Evolutionary conservation across 2,113 vertebrate species (phyloP).

Genomic region (Baryphthengus martii): DNA sequence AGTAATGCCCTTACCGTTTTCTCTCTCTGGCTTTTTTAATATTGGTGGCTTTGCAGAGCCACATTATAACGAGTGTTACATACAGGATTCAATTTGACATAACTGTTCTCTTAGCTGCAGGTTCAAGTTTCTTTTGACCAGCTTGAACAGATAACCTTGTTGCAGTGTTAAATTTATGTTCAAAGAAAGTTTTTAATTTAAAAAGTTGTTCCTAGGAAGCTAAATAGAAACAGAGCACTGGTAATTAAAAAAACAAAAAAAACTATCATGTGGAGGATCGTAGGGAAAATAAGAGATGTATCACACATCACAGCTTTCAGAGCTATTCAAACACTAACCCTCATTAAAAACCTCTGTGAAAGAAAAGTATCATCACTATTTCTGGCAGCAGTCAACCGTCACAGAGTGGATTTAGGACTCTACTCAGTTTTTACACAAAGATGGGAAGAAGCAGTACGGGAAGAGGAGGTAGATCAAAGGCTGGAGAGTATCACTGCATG

Average conservation of each 20-base stretch:
- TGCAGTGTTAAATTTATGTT: neutral
- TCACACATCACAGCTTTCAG: neutral
- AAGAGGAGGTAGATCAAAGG: neutral
- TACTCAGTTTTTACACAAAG: neutral
- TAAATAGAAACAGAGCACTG: neutral
- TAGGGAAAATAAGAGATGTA: neutral
- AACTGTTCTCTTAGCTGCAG: neutral
- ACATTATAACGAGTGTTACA: fast-evolving
- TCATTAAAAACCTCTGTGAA: neutral
- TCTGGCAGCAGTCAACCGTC: neutral
- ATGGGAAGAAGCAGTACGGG: neutral
- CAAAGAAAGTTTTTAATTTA: neutral
- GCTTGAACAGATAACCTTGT: neutral
- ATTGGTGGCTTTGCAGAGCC: neutral
- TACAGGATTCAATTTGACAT: neutral
- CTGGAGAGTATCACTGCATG: neutral
- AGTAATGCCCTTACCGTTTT: neutral
- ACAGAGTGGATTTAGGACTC: neutral
- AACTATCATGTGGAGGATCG: fast-evolving
- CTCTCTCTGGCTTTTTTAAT: neutral
- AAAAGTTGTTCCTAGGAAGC: neutral
- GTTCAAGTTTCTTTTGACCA: neutral
- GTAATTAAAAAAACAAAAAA: neutral
- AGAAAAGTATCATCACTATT: neutral
- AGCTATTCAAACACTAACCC: neutral